These are phyloP conservation scores for Sylvilagus floridanus DNA, from an alignment of 2,797 vertebrate genomes.

Conservation along the genomic window DNA sequence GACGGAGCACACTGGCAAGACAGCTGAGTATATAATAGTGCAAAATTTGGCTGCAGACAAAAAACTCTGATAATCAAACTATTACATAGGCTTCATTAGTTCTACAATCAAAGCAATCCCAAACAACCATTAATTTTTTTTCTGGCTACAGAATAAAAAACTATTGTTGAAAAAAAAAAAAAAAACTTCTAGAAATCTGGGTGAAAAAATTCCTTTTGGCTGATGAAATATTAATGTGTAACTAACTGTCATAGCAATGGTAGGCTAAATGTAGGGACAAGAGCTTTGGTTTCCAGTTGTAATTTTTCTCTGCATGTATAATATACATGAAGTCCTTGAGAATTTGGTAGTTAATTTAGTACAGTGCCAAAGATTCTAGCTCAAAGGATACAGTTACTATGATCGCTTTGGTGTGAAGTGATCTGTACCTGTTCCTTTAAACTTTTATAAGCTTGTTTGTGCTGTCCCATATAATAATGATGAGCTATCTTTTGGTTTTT, in stretches of 20 bases:
- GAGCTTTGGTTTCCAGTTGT: neutral
- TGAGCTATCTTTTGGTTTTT: no score
- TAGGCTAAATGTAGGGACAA: conserved; percentile 42
- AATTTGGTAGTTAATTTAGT: conserved; percentile 63
- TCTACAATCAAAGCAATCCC: conserved; percentile 51
- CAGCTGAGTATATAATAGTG: neutral
- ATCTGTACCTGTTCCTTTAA: neutral
- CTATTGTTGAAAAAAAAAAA: neutral
- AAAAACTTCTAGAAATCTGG: conserved; percentile 17
- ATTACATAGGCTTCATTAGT: conserved; percentile 2
- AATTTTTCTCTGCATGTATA: conserved; percentile 27
- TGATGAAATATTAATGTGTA: conserved; percentile 50
- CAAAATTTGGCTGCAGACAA: conserved; percentile 26
- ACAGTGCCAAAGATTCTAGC: conserved; percentile 42
- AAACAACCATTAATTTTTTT: conserved; percentile 33
- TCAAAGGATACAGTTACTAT: conserved; percentile 39
- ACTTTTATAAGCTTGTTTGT: neutral
- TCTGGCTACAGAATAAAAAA: conserved; percentile 49
- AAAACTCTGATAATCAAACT: conserved; percentile 51
- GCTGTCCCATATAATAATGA: neutral
- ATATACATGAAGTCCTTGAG: neutral
- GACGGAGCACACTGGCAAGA: neutral
- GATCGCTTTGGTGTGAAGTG: neutral
- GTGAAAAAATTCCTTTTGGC: neutral
- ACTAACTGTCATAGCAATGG: conserved; percentile 35